Evolutionary conservation across 1,140 invertebrate genomes (phyloP).

Genomic region (Teleopsis dalmanni): DNA sequence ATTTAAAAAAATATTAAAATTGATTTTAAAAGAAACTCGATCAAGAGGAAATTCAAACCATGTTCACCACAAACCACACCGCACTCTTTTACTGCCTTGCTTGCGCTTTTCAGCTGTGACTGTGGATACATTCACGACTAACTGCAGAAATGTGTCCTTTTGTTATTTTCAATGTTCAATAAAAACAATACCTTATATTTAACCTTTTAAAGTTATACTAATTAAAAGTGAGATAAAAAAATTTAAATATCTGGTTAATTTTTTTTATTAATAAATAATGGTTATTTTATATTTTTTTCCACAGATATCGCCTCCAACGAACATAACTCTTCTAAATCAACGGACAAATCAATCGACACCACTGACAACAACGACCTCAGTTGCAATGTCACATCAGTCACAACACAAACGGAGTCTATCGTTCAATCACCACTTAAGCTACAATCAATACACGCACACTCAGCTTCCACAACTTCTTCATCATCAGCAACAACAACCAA

Average conservation of each 20-base stretch:
- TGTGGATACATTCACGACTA: slow-evolving; percentile 3
- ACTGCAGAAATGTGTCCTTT: no score
- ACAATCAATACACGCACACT: slow-evolving; percentile 53
- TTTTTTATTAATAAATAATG: no score
- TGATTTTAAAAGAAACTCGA: no score
- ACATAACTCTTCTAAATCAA: slow-evolving; percentile 30
- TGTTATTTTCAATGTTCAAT: no score
- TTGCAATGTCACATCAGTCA: slow-evolving; percentile 27
- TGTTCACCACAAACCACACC: background rate
- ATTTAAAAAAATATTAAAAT: no score
- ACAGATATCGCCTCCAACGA: slow-evolving; percentile 49
- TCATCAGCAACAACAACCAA: slow-evolving; percentile 45
- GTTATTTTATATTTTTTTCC: slow-evolving; percentile 19
- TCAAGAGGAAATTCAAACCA: no score
- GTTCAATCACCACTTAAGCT: slow-evolving; percentile 59
- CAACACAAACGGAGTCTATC: slow-evolving; percentile 57
- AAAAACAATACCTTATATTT: no score
- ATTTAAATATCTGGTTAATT: no score
- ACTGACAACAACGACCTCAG: slow-evolving; percentile 16
- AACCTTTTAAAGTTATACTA: background rate
- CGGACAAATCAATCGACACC: slow-evolving; percentile 15
- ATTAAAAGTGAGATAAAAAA: background rate
- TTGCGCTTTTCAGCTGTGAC: slow-evolving; percentile 13
- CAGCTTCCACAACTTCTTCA: slow-evolving; percentile 51
- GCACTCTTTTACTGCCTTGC: slow-evolving; percentile 10